phyloP scores from a whole-genome alignment of 2,888 invertebrate genomes.

The Ectobius pallidus region DNA sequence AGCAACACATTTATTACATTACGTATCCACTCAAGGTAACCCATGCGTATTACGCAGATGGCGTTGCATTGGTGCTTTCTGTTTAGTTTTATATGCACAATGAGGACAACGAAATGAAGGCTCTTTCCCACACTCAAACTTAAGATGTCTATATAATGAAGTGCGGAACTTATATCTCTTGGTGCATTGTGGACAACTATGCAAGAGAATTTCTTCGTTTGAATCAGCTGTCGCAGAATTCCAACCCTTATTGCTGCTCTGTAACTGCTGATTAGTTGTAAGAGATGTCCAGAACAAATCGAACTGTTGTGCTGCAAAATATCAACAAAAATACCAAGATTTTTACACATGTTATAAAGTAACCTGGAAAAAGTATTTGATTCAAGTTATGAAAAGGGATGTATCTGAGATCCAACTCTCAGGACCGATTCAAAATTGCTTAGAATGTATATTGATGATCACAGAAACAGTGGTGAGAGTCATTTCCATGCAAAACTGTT shows the following conservation, averaged over 20 bases:
- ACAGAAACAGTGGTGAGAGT: too few species aligned
- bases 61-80: slow-evolving; percentile 44
- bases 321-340: too few species aligned
- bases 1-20: too few species aligned
- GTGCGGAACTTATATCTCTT: slow-evolving; percentile 48
- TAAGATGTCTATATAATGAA: slow-evolving; percentile 43
- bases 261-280: neutral
- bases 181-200: slow-evolving; percentile 46
- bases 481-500: too few species aligned
- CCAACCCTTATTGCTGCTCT: neutral
- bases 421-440: too few species aligned
- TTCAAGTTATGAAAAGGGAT: too few species aligned
- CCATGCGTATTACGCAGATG: slow-evolving; percentile 39
- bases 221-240: neutral
- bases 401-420: too few species aligned
- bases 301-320: neutral
- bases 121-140: slow-evolving; percentile 49
- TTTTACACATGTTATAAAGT: too few species aligned
- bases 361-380: too few species aligned
- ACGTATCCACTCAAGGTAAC: neutral
- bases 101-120: slow-evolving; percentile 51
- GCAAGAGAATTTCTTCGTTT: neutral
- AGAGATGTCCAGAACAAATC: neutral
- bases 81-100: slow-evolving; percentile 53
- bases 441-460: too few species aligned